A percentile compares a stretch with the other conserved stretches of the same genome.
phyloP scores from a whole-genome alignment of 2,797 vertebrate genomes.

The Xyrichtys novacula region DNA sequence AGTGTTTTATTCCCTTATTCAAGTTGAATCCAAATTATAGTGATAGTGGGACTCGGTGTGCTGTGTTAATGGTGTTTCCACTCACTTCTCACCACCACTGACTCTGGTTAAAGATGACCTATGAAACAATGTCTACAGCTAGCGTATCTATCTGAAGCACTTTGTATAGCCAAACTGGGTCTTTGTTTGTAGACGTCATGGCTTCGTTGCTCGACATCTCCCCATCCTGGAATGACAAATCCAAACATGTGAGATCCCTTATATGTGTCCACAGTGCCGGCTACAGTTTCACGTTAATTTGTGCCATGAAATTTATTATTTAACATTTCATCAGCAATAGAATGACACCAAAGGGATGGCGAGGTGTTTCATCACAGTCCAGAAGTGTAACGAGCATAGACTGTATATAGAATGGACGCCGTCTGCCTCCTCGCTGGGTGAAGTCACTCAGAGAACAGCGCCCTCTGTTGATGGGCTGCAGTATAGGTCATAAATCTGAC shows the following conservation, averaged over 20 bases:
- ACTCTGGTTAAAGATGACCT: constrained; percentile 34
- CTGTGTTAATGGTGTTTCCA: constrained; percentile 15
- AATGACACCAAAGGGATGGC: constrained; percentile 39
- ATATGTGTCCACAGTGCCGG: constrained; percentile 52
- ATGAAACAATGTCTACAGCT: constrained; percentile 17
- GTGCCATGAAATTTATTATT: constrained; percentile 27
- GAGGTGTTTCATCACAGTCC: constrained; percentile 35
- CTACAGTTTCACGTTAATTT: constrained; percentile 47
- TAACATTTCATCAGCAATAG: constrained; percentile 51
- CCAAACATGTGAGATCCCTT: constrained; percentile 36
- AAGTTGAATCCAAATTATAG: constrained; percentile 21
- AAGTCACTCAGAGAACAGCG: too few relatives aligned
- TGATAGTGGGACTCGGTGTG: constrained; percentile 21
- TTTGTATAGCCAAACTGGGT: constrained; percentile 54
- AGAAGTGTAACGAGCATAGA: constrained; percentile 36
- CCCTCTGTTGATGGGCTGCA: too few relatives aligned
- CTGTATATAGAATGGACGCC: too few relatives aligned
- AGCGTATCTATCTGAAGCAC: constrained; percentile 55
- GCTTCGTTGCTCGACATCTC: constrained; percentile 35
- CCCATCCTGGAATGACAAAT: constrained; percentile 43
- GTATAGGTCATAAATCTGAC: too few relatives aligned
- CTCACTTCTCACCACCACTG: constrained; percentile 37
- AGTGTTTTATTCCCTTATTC: constrained; percentile 24
- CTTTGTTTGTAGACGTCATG: constrained; percentile 43
- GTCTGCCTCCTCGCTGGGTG: too few relatives aligned